Evolutionary conservation across 2,797 vertebrate genomes (phyloP), one percentile per base, ranked within the genome.

Genomic region (Lacerta viridis): DNA sequence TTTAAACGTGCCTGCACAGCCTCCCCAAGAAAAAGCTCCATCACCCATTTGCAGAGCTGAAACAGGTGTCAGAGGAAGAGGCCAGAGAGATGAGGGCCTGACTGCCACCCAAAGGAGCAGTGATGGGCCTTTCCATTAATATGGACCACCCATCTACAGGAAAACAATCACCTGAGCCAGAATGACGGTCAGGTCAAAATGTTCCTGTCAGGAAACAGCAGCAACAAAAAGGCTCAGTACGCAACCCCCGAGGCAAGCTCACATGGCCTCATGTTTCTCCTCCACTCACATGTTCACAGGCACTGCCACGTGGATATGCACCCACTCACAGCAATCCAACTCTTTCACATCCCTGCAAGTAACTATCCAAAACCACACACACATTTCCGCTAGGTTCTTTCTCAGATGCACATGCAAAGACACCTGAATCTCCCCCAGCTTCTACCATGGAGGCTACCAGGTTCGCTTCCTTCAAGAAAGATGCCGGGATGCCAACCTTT

Each of bases 401-500:
- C 39, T 78, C 23, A 9, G 29, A 18, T 8, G 50, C 36, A 41
- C 81, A 46, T 69, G 82, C 27, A 84, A 66, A 71, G 77, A 72
- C 82, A 88, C 83, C 33, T 88, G 82, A n/a, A 27, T 59, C 82
- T 84, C 76, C 66, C 4, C 10, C 13, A 18, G 18, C 29, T 33
- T 5, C 68, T 9, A 27, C 41, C 50, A 6, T 7, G n/a, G 36
- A 7, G n/a, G 25, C 50, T 3, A 1, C 64, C 10, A 27, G 7
- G 10, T n/a, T 43, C 13, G 1, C 17, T 2, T 10, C 25, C 36
- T 55, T 77, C 43, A 18, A 75, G 55, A 64, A 81, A 27, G 13
- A 23, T 27, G 11, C 43, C 59, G 8, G 25, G 36, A 11, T 36
- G 9, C 43, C 23, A 71, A 7, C 33, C 36, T 39, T n/a, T 18